Evolutionary conservation across 2,113 vertebrate genomes (phyloP), one percentile per base, ranked within the genome.

Genomic region (Hippocampus guttulatus): DNA sequence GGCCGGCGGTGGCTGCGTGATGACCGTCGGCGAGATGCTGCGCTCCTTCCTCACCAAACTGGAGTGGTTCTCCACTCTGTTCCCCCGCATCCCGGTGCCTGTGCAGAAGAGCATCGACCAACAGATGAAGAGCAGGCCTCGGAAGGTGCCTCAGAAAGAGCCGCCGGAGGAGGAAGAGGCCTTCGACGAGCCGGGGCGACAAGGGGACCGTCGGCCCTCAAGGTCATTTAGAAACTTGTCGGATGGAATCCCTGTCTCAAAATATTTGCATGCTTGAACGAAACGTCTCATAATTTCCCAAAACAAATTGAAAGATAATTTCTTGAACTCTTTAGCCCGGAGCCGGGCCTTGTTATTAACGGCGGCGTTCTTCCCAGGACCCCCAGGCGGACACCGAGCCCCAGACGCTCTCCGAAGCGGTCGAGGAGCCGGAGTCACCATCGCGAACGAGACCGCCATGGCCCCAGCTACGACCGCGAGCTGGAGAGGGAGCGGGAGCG

Each of bases 21-120:
- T 99, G 97, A 97, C 96, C 58, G 84, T 99, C 3, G 97, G 97
- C 69, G 97, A 99, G 84, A 99, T 99, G 97, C 91, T 99, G 23
- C 95, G 97, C 61, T 99, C 97, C 80, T 99, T 96, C 85, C 93
- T 99, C 73, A 98, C 97, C 84, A 99, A 99, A 79, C 92, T 99
- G 51, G 97, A 99, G 83, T 99, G 97, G 97, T 99, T 99, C 90
- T 98, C 97, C 77, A 99, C 97, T 0, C 87, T 99, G 76, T 99
- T 99, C 72, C 97, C 97, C 64, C 95, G 97, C 79, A 99, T 99
- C 88, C 97, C 97, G 6, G 97, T 99, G 79, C 97, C 97, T 51
- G 96, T 98, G 71, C 97, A 99, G 90, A 99, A 99, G 88, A 90
- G 91, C 52, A 96, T 99, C 64, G 97, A 99, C 88, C 94, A 95